Evolutionary conservation across 2,113 vertebrate species (phyloP), one percentile per base, ranked within the genome.

Genomic region (Aspiorhynchus laticeps): DNA sequence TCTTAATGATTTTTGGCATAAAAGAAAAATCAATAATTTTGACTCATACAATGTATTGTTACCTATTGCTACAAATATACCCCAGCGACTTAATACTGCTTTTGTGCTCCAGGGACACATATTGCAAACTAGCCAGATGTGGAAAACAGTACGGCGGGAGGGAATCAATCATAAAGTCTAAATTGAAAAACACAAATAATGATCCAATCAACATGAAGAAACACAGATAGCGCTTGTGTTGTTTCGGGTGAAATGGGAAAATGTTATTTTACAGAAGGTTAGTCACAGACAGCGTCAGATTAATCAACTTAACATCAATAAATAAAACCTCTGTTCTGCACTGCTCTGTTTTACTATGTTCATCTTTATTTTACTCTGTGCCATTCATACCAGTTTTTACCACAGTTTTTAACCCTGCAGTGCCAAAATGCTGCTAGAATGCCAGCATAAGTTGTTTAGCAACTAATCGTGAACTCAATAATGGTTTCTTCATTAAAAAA

Each of bases 141-240:
- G 78, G 4, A 67, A 41, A 26, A 80, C 28, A 4, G 79, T 51
- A n/a, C 12, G 41, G 75, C n/a, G 26, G 26, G 8, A 59, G 21
- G 61, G 33, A 61, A n/a, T 48, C 63, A 31, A 81, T 67, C 38
- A 53, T 9, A 2, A 53, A 69, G 77, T 78, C 61, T 26, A 48
- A 77, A 76, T 2, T 43, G 85, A 85, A 87, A 78, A 73, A 80
- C 53, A 83, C 81, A 83, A 80, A 80, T 71, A 82, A 85, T 63
- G 85, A 89, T 86, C 65, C 75, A 73, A 85, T 87, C 75, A 79
- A 61, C 71, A 61, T 24, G 53, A 85, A 59, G 28, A 80, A 80
- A 85, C 79, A 80, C 77, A 81, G 36, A 67, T 26, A 65, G 46
- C 15, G 38, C 36, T n/a, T 0, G 41, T 19, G 79, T 76, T 59